Percentiles rank a stretch among this genome's conserved stretches.
phyloP scores from a whole-genome alignment of 2,797 vertebrate species.

The Enteromius unitaeniatus region DNA sequence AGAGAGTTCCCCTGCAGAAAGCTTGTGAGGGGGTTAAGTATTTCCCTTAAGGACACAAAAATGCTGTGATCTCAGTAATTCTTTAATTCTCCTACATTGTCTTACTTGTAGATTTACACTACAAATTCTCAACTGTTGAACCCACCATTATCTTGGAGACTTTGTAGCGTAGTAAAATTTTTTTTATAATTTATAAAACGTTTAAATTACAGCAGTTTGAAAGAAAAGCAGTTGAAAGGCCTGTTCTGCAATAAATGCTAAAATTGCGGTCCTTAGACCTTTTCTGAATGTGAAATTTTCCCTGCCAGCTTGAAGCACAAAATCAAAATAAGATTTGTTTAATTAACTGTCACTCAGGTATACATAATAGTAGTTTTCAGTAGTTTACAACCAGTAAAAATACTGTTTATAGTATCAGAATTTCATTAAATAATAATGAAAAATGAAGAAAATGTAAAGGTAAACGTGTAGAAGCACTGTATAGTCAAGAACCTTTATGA shows the following conservation, averaged over 20 bases:
- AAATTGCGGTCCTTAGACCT: neutral
- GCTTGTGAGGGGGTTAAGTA: neutral
- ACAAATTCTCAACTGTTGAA: neutral
- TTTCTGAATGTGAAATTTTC: neutral
- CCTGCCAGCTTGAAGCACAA: neutral
- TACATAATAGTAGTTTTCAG: neutral
- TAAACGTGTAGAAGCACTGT: neutral
- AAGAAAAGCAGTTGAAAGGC: neutral
- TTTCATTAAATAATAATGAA: neutral
- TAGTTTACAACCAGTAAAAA: no score
- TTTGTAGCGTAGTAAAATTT: neutral
- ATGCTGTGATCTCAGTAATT: neutral
- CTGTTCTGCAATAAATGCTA: neutral
- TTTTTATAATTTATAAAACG: neutral
- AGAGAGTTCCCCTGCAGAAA: neutral
- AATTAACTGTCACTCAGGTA: neutral
- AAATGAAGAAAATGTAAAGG: neutral
- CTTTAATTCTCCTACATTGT: neutral
- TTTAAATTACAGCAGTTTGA: neutral
- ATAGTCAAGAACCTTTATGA: neutral
- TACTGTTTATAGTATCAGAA: neutral
- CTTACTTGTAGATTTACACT: no score
- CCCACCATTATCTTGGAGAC: neutral
- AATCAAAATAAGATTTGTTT: neutral
- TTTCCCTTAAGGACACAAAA: neutral